Evolutionary conservation across 2,888 invertebrate genomes (phyloP), one percentile per base, ranked within the genome.

Genomic region (Drosophila borealis): DNA sequence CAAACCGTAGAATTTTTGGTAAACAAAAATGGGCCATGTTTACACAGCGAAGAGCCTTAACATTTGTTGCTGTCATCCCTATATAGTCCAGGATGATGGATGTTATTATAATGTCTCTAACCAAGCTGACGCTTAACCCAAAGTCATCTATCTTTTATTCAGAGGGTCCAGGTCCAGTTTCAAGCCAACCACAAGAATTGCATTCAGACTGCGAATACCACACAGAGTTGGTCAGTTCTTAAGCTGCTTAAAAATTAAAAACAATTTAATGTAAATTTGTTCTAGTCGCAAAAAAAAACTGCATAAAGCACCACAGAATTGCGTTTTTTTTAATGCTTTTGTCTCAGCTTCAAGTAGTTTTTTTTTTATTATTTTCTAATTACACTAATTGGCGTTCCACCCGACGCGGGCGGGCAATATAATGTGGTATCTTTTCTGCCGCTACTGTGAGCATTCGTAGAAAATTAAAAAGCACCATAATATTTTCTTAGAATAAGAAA

Each of bases 71-170:
- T 78, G 75, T 81, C 79, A 81, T 77, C 63, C 69, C 62, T 68
- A 69, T 73, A 53, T 55, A 68, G 78, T 70, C 57, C 74, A 48
- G 46, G 50, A 78, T 83, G 87, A 83, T 83, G 87, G 84, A 83
- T 83, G 87, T 78, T 75, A 80, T 84, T 87, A 80, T 84, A 83
- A 86, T 83, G 67, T 77, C 60, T 56, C 69, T 67, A 51, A 46
- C 74, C 49, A 61, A 60, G 56, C 49, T 54, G 41, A 53, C 53
- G 64, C 53, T 68, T 79, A 77, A 81, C 74, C 78, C 60, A 57
- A 67, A 60, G 77, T 42, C 50, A 21, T 36, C 37, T 29, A 21
- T 17, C 41, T 45, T 13, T 14, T 17, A 25, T 25, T 34, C 19
- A 48, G 48, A 42, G 36, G 2, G 11, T 10, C 51, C 46, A 45